phyloP scores from a whole-genome alignment of 2,797 vertebrate species.

The Sebastes nivosus region DNA sequence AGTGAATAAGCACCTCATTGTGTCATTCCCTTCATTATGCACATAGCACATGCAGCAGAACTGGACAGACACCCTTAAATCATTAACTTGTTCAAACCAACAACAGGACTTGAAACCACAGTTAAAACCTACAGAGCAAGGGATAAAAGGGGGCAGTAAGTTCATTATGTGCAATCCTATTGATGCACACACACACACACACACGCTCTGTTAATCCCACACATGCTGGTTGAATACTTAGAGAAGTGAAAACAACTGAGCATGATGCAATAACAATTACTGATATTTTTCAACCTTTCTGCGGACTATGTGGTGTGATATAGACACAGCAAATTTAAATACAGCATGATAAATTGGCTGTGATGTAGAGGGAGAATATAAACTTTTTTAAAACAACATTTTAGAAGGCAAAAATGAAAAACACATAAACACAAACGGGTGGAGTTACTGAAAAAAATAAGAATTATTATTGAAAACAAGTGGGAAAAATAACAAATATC shows the following conservation, averaged over 20 bases:
- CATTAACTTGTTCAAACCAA: slow-evolving; percentile 50
- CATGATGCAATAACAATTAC: slow-evolving; percentile 7
- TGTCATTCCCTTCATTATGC: slow-evolving; percentile 27
- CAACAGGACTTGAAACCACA: slow-evolving; percentile 26
- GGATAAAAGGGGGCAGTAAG: slow-evolving; percentile 55
- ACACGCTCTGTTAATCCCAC: slow-evolving; percentile 51
- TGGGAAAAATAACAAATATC: slow-evolving; percentile 15
- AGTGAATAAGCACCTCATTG: slow-evolving; percentile 72
- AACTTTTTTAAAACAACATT: neutral
- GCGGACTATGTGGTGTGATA: neutral
- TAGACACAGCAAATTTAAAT: neutral
- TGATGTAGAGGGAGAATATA: neutral
- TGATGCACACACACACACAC: slow-evolving; percentile 33
- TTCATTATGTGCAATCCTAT: slow-evolving; percentile 65
- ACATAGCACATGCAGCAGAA: slow-evolving; percentile 7
- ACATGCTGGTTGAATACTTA: slow-evolving; percentile 24
- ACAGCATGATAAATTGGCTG: neutral
- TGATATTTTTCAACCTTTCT: neutral
- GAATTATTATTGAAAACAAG: neutral
- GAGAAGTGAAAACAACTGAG: slow-evolving; percentile 39
- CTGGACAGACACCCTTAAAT: slow-evolving; percentile 38
- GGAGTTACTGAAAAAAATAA: neutral
- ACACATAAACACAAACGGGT: neutral
- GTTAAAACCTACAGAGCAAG: slow-evolving; percentile 40
- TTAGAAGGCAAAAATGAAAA: neutral